phyloP scores from a whole-genome alignment of 2,888 invertebrate species.

The Diadegma fenestrale region DNA sequence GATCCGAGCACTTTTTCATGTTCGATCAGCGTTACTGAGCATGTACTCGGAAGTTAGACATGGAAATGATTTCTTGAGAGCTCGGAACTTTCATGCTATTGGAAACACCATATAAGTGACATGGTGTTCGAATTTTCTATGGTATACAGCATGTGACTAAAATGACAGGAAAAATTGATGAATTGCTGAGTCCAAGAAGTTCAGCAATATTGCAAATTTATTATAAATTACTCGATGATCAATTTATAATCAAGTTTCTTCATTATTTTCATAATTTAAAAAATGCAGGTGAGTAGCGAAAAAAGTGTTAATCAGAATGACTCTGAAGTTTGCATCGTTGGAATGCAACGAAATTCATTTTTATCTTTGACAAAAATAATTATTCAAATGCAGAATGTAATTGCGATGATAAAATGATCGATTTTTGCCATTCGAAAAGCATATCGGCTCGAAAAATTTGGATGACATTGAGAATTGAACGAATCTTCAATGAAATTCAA shows the following conservation, averaged over 20 bases:
- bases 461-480: too few relatives aligned
- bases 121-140: neutral
- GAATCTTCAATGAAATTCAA: too few relatives aligned
- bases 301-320: too few relatives aligned
- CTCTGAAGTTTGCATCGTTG: too few relatives aligned
- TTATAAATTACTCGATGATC: neutral
- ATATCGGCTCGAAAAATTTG: too few relatives aligned
- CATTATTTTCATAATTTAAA: too few relatives aligned
- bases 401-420: too few relatives aligned
- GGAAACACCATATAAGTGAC: neutral
- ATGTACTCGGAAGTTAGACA: neutral
- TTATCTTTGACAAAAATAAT: too few relatives aligned
- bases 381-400: too few relatives aligned
- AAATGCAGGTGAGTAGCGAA: neutral
- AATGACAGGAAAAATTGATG: neutral
- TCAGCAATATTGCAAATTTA: neutral
- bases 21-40: constrained; percentile 49
- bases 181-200: neutral
- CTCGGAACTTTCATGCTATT: constrained; percentile 18
- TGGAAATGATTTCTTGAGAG: constrained; percentile 2
- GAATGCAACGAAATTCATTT: too few relatives aligned
- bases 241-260: neutral
- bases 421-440: too few relatives aligned
- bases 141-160: neutral
- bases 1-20: constrained; percentile 56